Evolutionary conservation across 23 tunicate genomes (phyloP), one percentile per base, ranked within the genome.

Genomic region (Styela plicata): DNA sequence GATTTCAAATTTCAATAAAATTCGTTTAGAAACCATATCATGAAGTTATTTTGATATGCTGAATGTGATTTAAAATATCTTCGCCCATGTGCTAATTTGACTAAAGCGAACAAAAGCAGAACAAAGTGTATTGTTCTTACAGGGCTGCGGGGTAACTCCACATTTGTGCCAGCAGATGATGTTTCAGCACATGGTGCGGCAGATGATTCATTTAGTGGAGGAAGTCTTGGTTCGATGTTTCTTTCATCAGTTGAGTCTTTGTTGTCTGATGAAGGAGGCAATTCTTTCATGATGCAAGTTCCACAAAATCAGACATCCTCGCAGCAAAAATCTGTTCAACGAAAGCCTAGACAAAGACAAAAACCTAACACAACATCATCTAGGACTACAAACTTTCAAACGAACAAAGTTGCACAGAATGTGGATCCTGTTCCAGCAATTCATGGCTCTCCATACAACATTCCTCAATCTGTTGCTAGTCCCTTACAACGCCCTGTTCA

Each of bases 201-300:
- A 5, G 57, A 44, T 44, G 57, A 44, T 44, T 44, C 57, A 44
- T 44, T 44, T 19, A 75, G 80, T 31, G 85, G 88, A 27, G 84
- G 87, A 44, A 86, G 90, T 66, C 57, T 91, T 52, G 97, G 97
- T 36, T 86, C 91, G 71, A 70, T 91, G 63, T 91, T 91, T 79
- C 35, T 91, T n/a, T 79, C 86, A 16, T 82, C 87, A 31, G 89
- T 91, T 36, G 97, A 86, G 21, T 86, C 84, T 30, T 73, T 79
- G 52, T 44, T 89, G 24, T 89, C 94, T 1, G 84, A 86, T 80
- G 88, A 89, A 74, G 79, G 84, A 62, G 79, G 85, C 25, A 63
- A 69, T 63, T 64, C 74, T 3, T 21, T 36, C 1, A 44, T 44
- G 57, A 44, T 44, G 10, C 57, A 44, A 44, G 10, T 44, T 44